Conservation (phyloP, 2,888 invertebrate genomes). For the Galerucella nymphaeae region DNA sequence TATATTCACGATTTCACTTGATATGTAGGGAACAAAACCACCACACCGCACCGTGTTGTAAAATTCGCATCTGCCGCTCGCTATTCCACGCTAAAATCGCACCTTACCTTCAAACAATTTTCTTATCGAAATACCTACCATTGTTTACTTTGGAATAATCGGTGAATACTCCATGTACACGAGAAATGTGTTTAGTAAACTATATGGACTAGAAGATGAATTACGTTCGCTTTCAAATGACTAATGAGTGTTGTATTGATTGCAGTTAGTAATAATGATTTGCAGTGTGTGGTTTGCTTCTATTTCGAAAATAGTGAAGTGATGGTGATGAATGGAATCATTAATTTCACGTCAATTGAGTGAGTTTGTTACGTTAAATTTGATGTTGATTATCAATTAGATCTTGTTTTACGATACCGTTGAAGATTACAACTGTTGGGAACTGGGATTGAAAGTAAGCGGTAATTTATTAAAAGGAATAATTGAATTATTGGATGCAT, state of each 20-base stretch:
- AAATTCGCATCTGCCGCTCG: constrained; percentile 10
- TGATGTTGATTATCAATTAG: neutral
- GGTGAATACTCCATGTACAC: neutral
- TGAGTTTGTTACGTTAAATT: constrained; percentile 7
- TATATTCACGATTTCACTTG: neutral
- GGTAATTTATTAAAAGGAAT: no score
- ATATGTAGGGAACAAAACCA: neutral
- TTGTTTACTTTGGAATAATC: constrained; percentile 12
- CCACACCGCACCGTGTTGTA: neutral
- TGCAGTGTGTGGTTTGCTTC: neutral
- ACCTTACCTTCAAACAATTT: neutral
- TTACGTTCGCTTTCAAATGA: neutral
- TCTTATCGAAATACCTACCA: neutral
- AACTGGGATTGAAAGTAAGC: neutral
- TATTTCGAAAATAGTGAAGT: constrained; percentile 4
- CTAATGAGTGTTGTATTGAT: neutral
- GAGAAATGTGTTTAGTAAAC: constrained; percentile 1
- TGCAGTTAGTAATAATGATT: neutral
- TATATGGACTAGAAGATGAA: neutral
- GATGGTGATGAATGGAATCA: constrained; percentile 2
- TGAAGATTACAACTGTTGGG: neutral
- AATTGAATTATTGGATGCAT: no score
- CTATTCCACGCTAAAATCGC: neutral
- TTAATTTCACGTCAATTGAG: neutral
- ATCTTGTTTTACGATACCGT: neutral